Conservation (phyloP, 1,140 invertebrate species). For the Lithobius niger region DNA sequence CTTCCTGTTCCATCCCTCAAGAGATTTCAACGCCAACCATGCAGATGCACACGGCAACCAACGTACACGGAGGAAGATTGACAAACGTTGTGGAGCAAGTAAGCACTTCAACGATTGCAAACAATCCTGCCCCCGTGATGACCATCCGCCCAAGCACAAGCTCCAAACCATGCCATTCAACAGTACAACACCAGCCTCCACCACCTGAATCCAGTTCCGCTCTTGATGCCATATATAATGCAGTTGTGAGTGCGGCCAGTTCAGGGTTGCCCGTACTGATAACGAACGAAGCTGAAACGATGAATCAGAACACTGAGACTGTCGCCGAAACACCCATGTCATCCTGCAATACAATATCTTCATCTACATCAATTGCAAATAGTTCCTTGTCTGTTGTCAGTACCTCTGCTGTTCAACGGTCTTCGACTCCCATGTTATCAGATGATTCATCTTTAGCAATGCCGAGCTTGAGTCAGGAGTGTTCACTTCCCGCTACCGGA, state of each 20-base stretch:
- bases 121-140: not conserved
- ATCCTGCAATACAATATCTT: no score
- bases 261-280: constrained; percentile 1
- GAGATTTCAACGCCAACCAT: not conserved
- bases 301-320: not conserved
- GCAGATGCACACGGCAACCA: not conserved
- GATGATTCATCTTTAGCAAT: no score
- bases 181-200: no score
- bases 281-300: not conserved
- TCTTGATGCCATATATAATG: constrained; percentile 3
- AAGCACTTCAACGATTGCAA: not conserved
- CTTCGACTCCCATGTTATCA: no score
- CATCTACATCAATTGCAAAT: no score
- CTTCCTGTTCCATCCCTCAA: not conserved
- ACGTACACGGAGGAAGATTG: not conserved
- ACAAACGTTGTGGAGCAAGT: not conserved
- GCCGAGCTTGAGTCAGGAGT: no score
- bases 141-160: not conserved
- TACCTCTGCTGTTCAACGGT: no score
- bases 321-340: no score
- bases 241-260: constrained; percentile 1
- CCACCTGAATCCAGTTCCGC: not conserved
- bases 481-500: no score
- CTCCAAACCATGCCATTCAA: not conserved
- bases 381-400: no score